A percentile compares a stretch with the other conserved stretches of the same genome.
phyloP scores from a whole-genome alignment of 1,140 invertebrate genomes.

The Drosophila fuyamai region DNA sequence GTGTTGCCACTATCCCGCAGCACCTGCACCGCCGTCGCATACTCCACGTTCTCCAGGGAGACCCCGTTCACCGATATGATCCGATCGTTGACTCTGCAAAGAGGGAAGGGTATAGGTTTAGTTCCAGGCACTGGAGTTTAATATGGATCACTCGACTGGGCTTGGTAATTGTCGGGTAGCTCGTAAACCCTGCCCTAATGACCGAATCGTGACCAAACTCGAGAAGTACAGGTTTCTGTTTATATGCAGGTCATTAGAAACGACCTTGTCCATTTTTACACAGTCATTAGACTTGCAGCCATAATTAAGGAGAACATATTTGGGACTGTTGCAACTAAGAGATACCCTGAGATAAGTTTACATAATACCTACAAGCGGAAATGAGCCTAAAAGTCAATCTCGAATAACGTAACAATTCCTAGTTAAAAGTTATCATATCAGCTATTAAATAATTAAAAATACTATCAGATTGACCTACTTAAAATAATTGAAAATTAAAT shows the following conservation, averaged over 20 bases:
- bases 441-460: neutral
- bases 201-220: slow-evolving; percentile 57
- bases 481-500: neutral
- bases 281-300: slow-evolving; percentile 60
- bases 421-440: neutral
- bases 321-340: neutral
- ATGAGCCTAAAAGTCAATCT: neutral
- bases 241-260: slow-evolving; percentile 66
- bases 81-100: slow-evolving; percentile 96
- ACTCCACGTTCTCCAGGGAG: slow-evolving; percentile 98
- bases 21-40: slow-evolving; percentile 96
- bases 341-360: neutral
- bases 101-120: slow-evolving; percentile 19
- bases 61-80: slow-evolving; percentile 98
- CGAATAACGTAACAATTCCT: too few species aligned
- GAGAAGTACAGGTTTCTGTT: slow-evolving; percentile 21
- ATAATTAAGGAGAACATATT: slow-evolving; percentile 50
- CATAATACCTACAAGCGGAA: neutral
- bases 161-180: slow-evolving; percentile 30
- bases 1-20: slow-evolving; percentile 94
- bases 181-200: slow-evolving; percentile 35
- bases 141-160: slow-evolving; percentile 27
- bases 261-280: slow-evolving; percentile 63
- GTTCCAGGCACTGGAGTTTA: neutral
- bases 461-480: slow-evolving; percentile 4